Evolutionary conservation across 2,113 vertebrate species (phyloP).

Genomic region (Vicugna pacos): DNA sequence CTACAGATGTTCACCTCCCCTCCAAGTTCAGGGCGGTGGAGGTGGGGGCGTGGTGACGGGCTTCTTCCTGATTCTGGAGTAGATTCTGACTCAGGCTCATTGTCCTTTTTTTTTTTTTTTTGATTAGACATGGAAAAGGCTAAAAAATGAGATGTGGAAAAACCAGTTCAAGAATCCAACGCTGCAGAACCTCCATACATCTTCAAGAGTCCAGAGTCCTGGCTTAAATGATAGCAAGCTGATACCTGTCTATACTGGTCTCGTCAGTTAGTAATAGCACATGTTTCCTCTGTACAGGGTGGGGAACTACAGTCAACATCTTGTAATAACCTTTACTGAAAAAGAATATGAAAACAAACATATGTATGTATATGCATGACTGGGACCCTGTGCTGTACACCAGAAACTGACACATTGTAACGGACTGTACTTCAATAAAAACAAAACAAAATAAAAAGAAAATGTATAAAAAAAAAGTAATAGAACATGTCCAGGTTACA

Average conservation of each 20-base stretch:
- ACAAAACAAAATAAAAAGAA: too few species aligned
- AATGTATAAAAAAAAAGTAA: neutral
- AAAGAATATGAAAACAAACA: too few species aligned
- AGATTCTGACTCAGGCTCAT: neutral
- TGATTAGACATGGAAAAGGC: neutral
- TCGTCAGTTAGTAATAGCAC: conserved; percentile 43
- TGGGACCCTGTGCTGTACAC: too few species aligned
- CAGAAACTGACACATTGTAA: too few species aligned
- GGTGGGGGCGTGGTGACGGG: neutral
- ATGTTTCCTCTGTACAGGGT: neutral
- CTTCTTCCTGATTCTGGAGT: conserved; percentile 31
- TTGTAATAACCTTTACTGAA: too few species aligned
- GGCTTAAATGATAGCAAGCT: conserved; percentile 21
- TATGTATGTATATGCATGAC: too few species aligned
- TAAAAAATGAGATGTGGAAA: conserved; percentile 16
- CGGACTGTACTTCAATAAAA: too few species aligned
- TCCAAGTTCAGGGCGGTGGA: neutral
- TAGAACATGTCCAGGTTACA: neutral
- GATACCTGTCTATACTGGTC: neutral
- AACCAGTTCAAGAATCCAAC: conserved; percentile 43
- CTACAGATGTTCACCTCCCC: neutral
- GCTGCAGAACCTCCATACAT: neutral
- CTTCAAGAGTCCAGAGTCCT: neutral
- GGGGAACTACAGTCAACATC: too few species aligned
- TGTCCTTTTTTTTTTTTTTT: neutral